Conservation (phyloP, 2,797 vertebrate species). For the Toxotes lorentzi region DNA sequence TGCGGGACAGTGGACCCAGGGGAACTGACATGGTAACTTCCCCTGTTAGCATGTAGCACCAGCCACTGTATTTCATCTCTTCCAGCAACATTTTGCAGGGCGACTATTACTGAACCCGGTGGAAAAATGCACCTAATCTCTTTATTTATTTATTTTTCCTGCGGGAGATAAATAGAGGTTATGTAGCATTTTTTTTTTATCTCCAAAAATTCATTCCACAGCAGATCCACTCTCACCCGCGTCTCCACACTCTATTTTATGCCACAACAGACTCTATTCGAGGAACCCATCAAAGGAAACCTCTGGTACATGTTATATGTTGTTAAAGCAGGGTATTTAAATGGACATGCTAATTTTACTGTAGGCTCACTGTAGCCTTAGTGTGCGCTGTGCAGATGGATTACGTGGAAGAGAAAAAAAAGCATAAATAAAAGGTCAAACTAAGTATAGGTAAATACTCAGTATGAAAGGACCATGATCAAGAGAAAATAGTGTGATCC, state of each 20-base stretch:
- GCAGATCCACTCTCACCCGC: not conserved
- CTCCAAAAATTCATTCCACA: too few species aligned
- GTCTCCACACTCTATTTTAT: too few species aligned
- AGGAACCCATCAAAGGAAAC: too few species aligned
- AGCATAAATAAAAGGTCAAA: not conserved
- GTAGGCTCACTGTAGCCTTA: too few species aligned
- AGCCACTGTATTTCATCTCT: not conserved
- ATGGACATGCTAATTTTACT: too few species aligned
- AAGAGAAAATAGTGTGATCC: not conserved
- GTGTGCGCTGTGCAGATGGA: not conserved
- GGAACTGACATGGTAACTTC: not conserved
- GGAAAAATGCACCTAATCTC: too few species aligned
- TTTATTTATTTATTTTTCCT: not conserved
- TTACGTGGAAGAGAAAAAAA: not conserved
- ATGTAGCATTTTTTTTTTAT: too few species aligned
- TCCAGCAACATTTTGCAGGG: constrained; percentile 19
- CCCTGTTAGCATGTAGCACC: not conserved
- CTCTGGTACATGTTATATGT: too few species aligned
- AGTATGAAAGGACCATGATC: not conserved
- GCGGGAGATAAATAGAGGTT: not conserved
- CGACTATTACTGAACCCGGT: not conserved
- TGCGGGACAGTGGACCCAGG: not conserved
- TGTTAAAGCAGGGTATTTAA: too few species aligned
- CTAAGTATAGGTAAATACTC: not conserved
- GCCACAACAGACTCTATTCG: too few species aligned